These are phyloP conservation scores for Yponomeuta sedellus DNA, from an alignment of 2,888 invertebrate species.

Conservation along the genomic window DNA sequence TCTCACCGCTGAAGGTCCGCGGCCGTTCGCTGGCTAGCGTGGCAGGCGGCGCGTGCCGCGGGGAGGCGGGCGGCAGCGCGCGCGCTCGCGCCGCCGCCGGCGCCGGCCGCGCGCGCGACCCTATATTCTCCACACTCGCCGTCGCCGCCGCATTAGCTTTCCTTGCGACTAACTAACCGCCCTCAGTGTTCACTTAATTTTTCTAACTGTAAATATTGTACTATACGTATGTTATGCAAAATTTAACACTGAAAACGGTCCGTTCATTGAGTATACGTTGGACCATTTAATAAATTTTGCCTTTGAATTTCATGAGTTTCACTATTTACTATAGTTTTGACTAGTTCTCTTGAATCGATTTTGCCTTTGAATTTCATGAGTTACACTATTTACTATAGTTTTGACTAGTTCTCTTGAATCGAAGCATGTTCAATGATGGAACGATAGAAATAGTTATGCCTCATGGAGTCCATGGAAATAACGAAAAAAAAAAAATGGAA, in stretches of 20 bases:
- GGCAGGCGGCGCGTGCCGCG: constrained; percentile 54
- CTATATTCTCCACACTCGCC: constrained; percentile 38
- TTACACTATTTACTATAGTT: too few species aligned
- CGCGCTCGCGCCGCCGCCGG: constrained; percentile 48
- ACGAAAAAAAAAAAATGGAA: too few species aligned
- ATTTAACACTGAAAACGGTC: constrained; percentile 72
- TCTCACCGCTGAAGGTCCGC: constrained; percentile 89
- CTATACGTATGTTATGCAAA: constrained; percentile 62
- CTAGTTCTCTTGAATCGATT: constrained; percentile 30
- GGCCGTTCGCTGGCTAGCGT: constrained; percentile 82
- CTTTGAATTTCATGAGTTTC: constrained; percentile 31
- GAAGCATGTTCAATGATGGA: too few species aligned
- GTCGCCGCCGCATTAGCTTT: constrained; percentile 49
- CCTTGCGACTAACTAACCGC: constrained; percentile 58
- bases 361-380: constrained; percentile 45
- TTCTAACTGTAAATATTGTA: constrained; percentile 71
- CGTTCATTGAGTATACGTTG: constrained; percentile 74
- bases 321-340: too few species aligned
- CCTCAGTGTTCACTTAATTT: constrained; percentile 54
- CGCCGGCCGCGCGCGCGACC: constrained; percentile 37
- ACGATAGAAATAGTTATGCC: too few species aligned
- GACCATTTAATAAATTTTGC: constrained; percentile 73
- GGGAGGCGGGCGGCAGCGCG: constrained; percentile 57
- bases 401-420: too few species aligned
- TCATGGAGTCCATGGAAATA: too few species aligned